These are phyloP conservation scores for Calliopum simillimum DNA, from an alignment of 2,888 invertebrate species.

Conservation along the genomic window DNA sequence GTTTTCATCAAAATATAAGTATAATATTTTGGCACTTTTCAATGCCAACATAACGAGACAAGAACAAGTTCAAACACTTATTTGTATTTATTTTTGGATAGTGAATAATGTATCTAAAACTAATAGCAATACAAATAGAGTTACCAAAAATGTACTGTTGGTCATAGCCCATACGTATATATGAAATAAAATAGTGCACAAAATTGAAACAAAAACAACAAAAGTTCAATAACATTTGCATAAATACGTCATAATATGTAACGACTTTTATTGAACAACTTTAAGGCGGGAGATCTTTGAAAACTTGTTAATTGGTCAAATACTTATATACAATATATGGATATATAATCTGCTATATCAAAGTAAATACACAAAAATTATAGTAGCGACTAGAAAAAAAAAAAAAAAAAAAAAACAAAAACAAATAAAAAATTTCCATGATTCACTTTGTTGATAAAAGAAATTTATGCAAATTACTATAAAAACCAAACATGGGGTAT, in stretches of 20 bases:
- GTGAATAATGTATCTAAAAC: too few species aligned
- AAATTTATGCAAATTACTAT: conserved; percentile 22
- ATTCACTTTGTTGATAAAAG: conserved; percentile 4
- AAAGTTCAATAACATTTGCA: conserved; percentile 6
- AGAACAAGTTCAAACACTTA: too few species aligned
- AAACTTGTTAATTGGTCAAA: conserved; percentile 4
- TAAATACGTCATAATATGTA: conserved; percentile 20
- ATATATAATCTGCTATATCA: not conserved
- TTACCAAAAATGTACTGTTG: too few species aligned
- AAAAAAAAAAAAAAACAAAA: not conserved
- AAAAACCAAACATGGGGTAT: not conserved
- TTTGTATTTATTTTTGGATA: too few species aligned
- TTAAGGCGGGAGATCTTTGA: not conserved
- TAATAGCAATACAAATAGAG: too few species aligned
- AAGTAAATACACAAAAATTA: not conserved
- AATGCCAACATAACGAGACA: too few species aligned
- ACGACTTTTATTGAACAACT: not conserved
- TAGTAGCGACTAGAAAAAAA: not conserved
- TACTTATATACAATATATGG: too few species aligned
- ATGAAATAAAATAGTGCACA: too few species aligned
- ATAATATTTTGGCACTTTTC: too few species aligned
- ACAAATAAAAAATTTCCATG: not conserved
- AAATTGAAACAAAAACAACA: too few species aligned
- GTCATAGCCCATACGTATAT: too few species aligned
- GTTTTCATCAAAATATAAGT: too few species aligned